Conservation (phyloP, 2,888 invertebrate species). For the Stictocephala bisonia region DNA sequence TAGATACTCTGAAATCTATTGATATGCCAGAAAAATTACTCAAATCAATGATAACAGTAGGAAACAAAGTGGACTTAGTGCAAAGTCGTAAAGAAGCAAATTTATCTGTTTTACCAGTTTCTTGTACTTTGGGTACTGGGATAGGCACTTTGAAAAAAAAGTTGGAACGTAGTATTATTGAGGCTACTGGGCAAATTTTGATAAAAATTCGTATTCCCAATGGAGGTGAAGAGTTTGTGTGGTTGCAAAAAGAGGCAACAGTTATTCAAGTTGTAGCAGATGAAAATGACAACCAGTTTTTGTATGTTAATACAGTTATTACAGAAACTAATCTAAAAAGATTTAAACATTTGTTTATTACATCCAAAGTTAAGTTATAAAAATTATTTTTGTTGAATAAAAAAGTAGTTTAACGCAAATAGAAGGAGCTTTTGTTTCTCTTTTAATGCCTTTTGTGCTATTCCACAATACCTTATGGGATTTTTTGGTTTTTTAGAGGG, state of each 20-base stretch:
- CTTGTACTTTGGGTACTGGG: conserved; percentile 63
- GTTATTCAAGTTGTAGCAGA: conserved; percentile 68
- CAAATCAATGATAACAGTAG: conserved; percentile 73
- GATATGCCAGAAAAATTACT: conserved; percentile 65
- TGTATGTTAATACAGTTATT: conserved; percentile 71
- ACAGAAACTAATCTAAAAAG: conserved; percentile 68
- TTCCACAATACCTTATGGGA: no score
- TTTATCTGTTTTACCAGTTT: conserved; percentile 62
- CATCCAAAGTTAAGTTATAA: not conserved
- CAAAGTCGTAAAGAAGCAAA: conserved; percentile 45
- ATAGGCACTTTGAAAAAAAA: conserved; percentile 64
- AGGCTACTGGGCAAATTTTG: conserved; percentile 67
- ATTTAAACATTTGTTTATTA: conserved; percentile 66
- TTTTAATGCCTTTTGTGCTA: no score
- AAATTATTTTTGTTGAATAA: no score
- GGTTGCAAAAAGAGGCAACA: conserved; percentile 75
- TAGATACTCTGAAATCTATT: conserved; percentile 72
- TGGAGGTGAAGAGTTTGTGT: conserved; percentile 70
- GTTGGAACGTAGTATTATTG: conserved; percentile 68
- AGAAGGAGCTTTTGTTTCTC: no score
- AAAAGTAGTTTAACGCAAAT: no score
- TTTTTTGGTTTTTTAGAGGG: no score
- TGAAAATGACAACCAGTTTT: conserved; percentile 67
- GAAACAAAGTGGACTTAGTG: conserved; percentile 70
- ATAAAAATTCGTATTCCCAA: conserved; percentile 70